Base-by-base conservation (phyloP, 2,797 vertebrate species). In the Diplodus sargus region DNA sequence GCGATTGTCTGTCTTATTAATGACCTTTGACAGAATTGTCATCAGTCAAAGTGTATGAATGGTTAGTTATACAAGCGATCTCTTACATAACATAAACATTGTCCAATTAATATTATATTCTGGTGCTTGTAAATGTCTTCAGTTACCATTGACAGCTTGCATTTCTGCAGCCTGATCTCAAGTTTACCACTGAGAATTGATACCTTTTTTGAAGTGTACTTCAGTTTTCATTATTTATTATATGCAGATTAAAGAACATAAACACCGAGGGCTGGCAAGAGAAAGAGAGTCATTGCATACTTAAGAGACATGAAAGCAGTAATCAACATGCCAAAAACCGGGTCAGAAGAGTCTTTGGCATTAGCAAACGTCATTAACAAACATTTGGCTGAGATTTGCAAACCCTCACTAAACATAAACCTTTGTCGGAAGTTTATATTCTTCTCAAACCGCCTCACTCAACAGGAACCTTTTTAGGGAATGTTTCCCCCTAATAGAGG, bases 321-420 rank as follows among this genome's bases (percentile, higher is more conserved):
- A 60, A 89, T 89, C 75, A 83, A 43, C 76, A 84, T 30, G 62
- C 61, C 43, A 43, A 48, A 22, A 86, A 84, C 34, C 85, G 76
- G 87, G 85, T 80, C 73, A 80, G 59, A 85, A n/a, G 72, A 79
- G 6, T 79, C 34, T 83, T 70, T 77, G 61, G 74, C 52, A 81
- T 74, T 51, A 81, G 56, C 65, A 85, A 78, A 87, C 72, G 79
- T 86, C 79, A 83, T 86, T 79, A 88, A 85, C 74, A 67, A 85
- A 86, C 18, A 52, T 71, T 83, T 90, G 86, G 73, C 85, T 80
- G 67, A 85, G 76, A 86, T 89, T 85, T 74, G 79, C 13, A n/a
- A 68, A 57, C 51, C 22, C 12, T 42, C 65, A 43, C 62, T 49
- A 1, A 83, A 83, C 7, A 30, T 78, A 66, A 67, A 81, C 54